Evolutionary conservation across 2,113 vertebrate species (phyloP).

Genomic region (Megaceryle maxima): DNA sequence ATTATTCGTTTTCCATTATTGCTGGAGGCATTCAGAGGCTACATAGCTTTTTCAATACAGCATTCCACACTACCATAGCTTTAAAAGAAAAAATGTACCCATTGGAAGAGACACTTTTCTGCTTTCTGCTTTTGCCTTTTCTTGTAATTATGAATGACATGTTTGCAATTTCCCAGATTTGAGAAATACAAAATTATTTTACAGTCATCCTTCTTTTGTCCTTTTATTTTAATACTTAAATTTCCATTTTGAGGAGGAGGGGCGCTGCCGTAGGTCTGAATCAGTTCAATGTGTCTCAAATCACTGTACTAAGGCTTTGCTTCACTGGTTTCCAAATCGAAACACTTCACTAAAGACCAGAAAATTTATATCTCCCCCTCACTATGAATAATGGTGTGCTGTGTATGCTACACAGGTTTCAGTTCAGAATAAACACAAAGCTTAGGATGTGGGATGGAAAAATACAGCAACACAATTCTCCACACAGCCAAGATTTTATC

Average conservation of each 20-base stretch:
- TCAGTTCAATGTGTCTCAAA: constrained; percentile 59
- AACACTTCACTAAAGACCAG: constrained; percentile 26
- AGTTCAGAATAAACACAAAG: constrained; percentile 5
- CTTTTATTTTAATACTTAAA: constrained; percentile 61
- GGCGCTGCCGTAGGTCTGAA: neutral
- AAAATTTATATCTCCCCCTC: constrained; percentile 33
- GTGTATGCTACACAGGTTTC: constrained; percentile 19
- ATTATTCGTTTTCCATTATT: constrained; percentile 66
- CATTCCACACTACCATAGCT: constrained; percentile 55
- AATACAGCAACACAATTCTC: neutral
- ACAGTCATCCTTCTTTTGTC: constrained; percentile 56
- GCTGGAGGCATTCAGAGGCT: constrained; percentile 60
- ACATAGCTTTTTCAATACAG: constrained; percentile 51
- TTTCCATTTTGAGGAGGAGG: constrained; percentile 50
- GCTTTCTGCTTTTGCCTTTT: constrained; percentile 65
- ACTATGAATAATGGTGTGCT: constrained; percentile 10
- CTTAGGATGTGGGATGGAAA: neutral
- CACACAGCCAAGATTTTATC: neutral
- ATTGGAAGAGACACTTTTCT: constrained; percentile 54
- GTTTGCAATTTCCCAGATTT: constrained; percentile 66
- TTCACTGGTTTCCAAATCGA: constrained; percentile 14
- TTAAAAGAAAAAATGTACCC: constrained; percentile 63
- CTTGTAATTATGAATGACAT: constrained; percentile 65
- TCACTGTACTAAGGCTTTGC: neutral
- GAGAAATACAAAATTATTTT: constrained; percentile 63